phyloP scores from a whole-genome alignment of 1,140 invertebrate genomes.

The Rhyzopertha dominica region DNA sequence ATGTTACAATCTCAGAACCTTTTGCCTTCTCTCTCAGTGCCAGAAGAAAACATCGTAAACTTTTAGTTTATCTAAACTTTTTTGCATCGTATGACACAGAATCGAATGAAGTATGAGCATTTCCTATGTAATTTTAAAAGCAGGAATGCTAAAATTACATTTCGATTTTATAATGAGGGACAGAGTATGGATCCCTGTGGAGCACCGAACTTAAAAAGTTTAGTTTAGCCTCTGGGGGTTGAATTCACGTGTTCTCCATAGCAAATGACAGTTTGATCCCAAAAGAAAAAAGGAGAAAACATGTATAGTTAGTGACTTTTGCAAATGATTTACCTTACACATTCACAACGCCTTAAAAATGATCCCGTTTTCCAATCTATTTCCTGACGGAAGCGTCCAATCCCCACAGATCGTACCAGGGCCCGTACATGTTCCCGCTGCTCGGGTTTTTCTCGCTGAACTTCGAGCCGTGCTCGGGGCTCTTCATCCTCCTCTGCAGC shows the following conservation, averaged over 20 bases:
- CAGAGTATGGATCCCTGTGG: no score
- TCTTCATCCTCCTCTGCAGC: conserved; percentile 46
- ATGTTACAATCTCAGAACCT: no score
- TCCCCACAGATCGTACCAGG: conserved; percentile 84
- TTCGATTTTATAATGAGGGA: no score
- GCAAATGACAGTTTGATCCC: not conserved
- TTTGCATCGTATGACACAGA: no score
- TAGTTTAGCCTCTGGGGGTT: not conserved
- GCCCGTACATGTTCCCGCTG: conserved; percentile 66
- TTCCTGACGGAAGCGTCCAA: conserved; percentile 53
- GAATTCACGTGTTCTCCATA: conserved; percentile 6
- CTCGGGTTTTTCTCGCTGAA: conserved; percentile 54
- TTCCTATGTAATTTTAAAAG: no score
- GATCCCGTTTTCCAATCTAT: conserved; percentile 21
- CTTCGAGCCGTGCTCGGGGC: conserved; percentile 47
- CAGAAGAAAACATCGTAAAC: no score
- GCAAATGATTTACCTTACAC: conserved; percentile 5
- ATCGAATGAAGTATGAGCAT: no score
- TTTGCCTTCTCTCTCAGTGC: no score
- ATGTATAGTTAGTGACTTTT: conserved; percentile 19
- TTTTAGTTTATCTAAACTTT: no score
- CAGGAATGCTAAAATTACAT: no score
- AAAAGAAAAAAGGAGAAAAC: not conserved
- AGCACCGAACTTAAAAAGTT: conserved; percentile 1
- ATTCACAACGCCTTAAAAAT: conserved; percentile 12